Conservation (phyloP, 2,888 invertebrate genomes). For the Tortricodes alternella region DNA sequence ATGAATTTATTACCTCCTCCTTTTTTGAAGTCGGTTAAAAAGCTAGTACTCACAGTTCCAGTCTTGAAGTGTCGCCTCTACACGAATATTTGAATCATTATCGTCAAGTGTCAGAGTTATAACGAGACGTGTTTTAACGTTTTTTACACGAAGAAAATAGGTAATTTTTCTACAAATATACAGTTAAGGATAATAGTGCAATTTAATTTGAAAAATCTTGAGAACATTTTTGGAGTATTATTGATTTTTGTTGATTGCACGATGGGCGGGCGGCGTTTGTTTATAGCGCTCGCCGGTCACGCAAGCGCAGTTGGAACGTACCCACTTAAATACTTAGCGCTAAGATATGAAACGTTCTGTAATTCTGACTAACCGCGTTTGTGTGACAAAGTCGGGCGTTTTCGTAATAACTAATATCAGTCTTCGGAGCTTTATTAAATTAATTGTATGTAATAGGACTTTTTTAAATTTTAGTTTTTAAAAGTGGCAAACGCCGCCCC, state of each 20-base stretch:
- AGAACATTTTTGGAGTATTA: constrained; percentile 28
- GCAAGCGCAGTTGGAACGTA: neutral
- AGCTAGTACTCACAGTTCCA: too few species aligned
- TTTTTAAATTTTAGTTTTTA: constrained; percentile 24
- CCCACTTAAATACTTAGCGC: neutral
- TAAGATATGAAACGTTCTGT: neutral
- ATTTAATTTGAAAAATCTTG: constrained; percentile 34
- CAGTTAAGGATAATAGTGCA: constrained; percentile 37
- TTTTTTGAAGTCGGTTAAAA: too few species aligned
- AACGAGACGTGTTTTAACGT: constrained; percentile 25
- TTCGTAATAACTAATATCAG: constrained; percentile 33
- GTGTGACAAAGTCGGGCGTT: neutral
- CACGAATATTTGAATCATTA: neutral
- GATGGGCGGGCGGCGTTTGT: constrained; percentile 36
- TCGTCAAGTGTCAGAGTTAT: neutral
- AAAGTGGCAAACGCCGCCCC: constrained; percentile 34
- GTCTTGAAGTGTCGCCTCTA: neutral
- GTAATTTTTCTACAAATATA: constrained; percentile 34
- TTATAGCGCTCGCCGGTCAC: constrained; percentile 16
- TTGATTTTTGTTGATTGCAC: constrained; percentile 31
- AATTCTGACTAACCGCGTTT: neutral
- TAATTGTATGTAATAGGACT: constrained; percentile 38
- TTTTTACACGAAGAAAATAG: constrained; percentile 31
- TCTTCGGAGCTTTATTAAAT: constrained; percentile 43
- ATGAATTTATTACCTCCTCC: too few species aligned